Conservation (phyloP, 2,113 vertebrate species). For the Xenotilapia leptura region DNA sequence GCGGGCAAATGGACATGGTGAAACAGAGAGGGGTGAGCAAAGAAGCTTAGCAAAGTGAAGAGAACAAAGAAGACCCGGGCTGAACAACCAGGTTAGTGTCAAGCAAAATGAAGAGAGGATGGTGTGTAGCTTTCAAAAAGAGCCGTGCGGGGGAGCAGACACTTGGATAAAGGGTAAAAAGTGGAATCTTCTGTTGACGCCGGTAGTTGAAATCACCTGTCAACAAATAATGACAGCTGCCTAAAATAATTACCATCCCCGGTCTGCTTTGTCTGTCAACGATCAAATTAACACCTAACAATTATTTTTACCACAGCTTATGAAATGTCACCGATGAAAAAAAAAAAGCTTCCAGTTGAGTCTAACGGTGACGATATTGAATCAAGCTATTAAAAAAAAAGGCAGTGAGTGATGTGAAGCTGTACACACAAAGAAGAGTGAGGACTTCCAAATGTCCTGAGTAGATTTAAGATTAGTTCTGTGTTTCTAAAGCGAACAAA, state of each 20-base stretch:
- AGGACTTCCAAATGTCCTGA: not conserved
- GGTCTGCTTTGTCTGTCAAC: not conserved
- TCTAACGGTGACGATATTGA: not conserved
- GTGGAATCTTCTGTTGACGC: not conserved
- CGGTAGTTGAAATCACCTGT: not conserved
- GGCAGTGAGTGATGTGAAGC: not conserved
- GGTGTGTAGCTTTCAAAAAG: not conserved
- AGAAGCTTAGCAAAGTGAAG: slow-evolving; percentile 38
- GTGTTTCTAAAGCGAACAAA: not conserved
- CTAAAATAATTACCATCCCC: not conserved
- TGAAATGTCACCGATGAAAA: not conserved
- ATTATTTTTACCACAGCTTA: not conserved
- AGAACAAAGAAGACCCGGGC: slow-evolving; percentile 44
- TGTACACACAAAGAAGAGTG: not conserved
- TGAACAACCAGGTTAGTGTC: slow-evolving; percentile 55
- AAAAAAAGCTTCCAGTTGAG: not conserved
- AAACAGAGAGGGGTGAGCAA: slow-evolving; percentile 50
- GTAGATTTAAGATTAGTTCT: not conserved
- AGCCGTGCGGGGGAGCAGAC: not conserved
- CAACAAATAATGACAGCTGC: not conserved
- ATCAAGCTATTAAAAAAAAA: not conserved
- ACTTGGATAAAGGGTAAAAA: not conserved
- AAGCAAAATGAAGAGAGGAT: not conserved
- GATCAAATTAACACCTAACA: not conserved
- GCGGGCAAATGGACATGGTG: slow-evolving; percentile 58